Base-by-base conservation (phyloP, 2,113 vertebrate genomes). In the Eudyptes chrysolophus region DNA sequence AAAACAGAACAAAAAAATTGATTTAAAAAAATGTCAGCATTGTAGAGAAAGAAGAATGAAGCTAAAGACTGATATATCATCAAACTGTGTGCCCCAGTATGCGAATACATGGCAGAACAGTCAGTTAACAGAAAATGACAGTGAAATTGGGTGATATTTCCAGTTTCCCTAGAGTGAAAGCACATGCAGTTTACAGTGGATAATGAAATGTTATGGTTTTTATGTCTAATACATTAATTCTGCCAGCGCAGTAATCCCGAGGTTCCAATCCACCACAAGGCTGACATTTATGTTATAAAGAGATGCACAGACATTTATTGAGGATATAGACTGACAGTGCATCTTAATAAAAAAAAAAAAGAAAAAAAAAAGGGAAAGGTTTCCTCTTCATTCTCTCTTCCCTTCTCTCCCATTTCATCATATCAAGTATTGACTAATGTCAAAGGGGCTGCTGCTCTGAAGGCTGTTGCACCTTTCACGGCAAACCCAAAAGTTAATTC, bases 151-250 rank as follows among this genome's bases (percentile, higher is more conserved):
- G 55, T 94, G 95, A 48, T 95, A 93, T 94, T 97, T 94, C 54
- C 58, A 65, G 51, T 83, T 85, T 94, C 75, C 74, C 74, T 51
- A 22, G 75, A 44, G 92, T 55, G 87, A 62, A 54, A 66, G 75
- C 51, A 15, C 29, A 9, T 27, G 29, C 13, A 25, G 16, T 93
- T 94, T 83, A 76, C 49, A 75, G 29, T 49, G 34, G 71, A 84
- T 96, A 94, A 92, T 93, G 79, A 94, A 95, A 95, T 64, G 81
- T 88, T 95, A 92, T 24, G 57, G 26, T 16, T 66, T 90, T 92
- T 89, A 90, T 76, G 70, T 86, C 60, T 84, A 60, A 83, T 77
- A 71, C 3, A 16, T 94, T 95, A 95, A 92, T 96, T 94, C 69
- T 95, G 87, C 82, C 48, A 44, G 36, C 57, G 76, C 55, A 72